Conservation (phyloP, 2,797 vertebrate species). For the Phyllotis vaccarum region DNA sequence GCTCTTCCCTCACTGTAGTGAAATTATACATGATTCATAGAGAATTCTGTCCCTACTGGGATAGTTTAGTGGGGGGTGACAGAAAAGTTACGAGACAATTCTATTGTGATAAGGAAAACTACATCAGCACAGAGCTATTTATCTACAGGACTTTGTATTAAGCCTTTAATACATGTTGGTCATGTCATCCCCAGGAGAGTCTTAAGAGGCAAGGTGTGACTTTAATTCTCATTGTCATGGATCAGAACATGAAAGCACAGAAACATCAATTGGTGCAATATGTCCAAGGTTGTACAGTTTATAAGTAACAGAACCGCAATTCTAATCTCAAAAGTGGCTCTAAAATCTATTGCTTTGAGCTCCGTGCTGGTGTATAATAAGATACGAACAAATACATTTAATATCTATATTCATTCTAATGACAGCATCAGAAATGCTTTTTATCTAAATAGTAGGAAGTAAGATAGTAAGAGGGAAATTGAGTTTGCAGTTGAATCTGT, state of each 20-base stretch:
- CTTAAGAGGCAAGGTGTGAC: neutral
- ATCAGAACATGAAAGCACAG: neutral
- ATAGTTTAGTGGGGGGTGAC: neutral
- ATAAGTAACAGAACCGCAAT: neutral
- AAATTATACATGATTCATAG: neutral
- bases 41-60: neutral
- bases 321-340: neutral
- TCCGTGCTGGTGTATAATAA: neutral
- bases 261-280: neutral
- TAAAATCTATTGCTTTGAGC: neutral
- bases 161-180: neutral
- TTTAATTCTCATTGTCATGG: constrained; percentile 7
- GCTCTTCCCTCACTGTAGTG: neutral
- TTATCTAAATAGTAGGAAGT: neutral
- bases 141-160: neutral
- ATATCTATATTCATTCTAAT: neutral
- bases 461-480: neutral
- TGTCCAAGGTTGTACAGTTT: neutral
- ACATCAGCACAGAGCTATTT: neutral
- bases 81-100: neutral
- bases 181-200: neutral
- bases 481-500: neutral
- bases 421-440: neutral
- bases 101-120: neutral
- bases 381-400: neutral